A percentile compares a stretch with the other conserved stretches of the same genome.
phyloP scores from a whole-genome alignment of 2,797 vertebrate genomes.

The Intellagama lesueurii region DNA sequence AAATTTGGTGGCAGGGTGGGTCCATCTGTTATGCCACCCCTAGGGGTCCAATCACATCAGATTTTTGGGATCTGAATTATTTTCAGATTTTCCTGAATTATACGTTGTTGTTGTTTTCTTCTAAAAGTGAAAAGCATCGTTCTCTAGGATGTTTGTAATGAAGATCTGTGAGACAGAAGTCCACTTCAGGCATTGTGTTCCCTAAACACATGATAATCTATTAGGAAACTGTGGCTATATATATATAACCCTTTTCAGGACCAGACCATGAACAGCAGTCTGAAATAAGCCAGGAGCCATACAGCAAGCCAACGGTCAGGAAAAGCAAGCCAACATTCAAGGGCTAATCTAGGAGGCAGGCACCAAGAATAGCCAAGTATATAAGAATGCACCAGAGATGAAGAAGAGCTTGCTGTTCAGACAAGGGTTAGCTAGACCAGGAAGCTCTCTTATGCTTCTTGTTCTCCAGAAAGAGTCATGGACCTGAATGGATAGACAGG shows the following conservation, averaged over 20 bases:
- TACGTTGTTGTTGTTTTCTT: neutral
- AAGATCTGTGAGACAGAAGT: neutral
- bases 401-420: neutral
- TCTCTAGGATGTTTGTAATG: neutral
- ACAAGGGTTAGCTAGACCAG: neutral
- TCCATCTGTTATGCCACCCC: too few species aligned
- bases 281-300: neutral
- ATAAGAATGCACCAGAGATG: too few species aligned
- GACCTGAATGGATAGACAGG: neutral
- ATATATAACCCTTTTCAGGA: neutral
- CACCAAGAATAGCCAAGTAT: neutral
- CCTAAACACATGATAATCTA: neutral
- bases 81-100: neutral
- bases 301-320: neutral
- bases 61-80: neutral
- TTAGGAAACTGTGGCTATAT: neutral
- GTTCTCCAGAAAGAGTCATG: neutral
- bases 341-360: neutral
- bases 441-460: neutral
- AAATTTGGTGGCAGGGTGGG: too few species aligned
- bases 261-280: neutral
- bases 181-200: neutral
- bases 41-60: too few species aligned
- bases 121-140: neutral
- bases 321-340: too few species aligned